Percentiles rank a stretch among this genome's conserved stretches.
Conservation (phyloP, 2,113 vertebrate genomes). For the Aleadryas rufinucha region DNA sequence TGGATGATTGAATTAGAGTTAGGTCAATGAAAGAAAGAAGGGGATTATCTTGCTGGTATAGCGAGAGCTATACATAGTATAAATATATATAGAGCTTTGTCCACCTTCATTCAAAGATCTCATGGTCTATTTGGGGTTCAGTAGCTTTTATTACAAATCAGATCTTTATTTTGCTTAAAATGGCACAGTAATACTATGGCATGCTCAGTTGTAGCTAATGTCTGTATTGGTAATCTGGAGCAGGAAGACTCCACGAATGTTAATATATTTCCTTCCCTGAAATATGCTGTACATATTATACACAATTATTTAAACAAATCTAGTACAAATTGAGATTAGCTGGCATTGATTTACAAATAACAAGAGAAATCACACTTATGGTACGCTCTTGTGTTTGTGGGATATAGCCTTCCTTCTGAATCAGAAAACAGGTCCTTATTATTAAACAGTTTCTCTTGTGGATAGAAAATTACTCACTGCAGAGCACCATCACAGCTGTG, state of each 20-base stretch:
- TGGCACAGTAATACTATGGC: neutral
- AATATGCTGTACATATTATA: neutral
- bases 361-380: neutral
- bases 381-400: neutral
- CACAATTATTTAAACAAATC: neutral
- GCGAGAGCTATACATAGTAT: neutral
- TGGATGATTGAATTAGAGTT: neutral
- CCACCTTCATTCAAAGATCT: neutral
- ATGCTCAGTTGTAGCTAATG: neutral
- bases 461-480: neutral
- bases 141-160: neutral
- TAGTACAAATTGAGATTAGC: neutral
- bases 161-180: neutral
- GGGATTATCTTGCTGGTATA: neutral
- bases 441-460: neutral
- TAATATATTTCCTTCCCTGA: neutral
- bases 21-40: neutral
- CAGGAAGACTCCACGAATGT: neutral
- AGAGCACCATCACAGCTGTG: conserved; percentile 33
- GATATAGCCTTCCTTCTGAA: neutral
- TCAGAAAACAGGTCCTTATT: neutral
- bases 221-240: neutral
- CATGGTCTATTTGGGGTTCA: neutral
- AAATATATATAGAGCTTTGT: neutral
- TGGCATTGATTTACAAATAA: neutral